Conservation (phyloP, 2,888 invertebrate genomes). For the Operophtera brumata region DNA sequence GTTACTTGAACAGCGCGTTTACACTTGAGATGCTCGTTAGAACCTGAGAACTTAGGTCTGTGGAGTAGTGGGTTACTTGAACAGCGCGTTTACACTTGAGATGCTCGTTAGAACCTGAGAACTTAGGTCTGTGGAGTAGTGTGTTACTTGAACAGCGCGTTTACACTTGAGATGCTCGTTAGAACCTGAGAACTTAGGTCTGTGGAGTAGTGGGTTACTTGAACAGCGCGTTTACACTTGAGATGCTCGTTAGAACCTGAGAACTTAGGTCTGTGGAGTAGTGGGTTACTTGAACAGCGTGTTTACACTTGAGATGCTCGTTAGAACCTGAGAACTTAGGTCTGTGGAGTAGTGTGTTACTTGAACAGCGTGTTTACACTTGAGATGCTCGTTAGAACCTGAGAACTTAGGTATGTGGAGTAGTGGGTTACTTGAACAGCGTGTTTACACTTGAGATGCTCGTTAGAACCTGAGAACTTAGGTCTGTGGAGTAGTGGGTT, state of each 20-base stretch:
- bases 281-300: neutral
- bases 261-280: constrained; percentile 5
- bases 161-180: constrained; percentile 37
- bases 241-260: constrained; percentile 38
- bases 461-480: constrained; percentile 30
- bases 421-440: neutral
- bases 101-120: constrained; percentile 38
- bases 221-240: neutral
- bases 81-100: no score
- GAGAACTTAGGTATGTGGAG: constrained; percentile 3
- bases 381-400: constrained; percentile 38
- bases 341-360: constrained; percentile 2
- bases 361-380: neutral
- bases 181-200: constrained; percentile 2
- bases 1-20: neutral
- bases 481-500: constrained; percentile 1
- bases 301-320: constrained; percentile 36
- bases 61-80: neutral
- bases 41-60: constrained; percentile 3
- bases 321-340: constrained; percentile 4
- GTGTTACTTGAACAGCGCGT: neutral
- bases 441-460: constrained; percentile 26
- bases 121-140: constrained; percentile 5
- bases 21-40: constrained; percentile 37
- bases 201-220: constrained; percentile 1